Percentiles rank a stretch among this genome's conserved stretches.
phyloP scores from a whole-genome alignment of 2,113 vertebrate genomes.

The Toxotes jaculatrix region DNA sequence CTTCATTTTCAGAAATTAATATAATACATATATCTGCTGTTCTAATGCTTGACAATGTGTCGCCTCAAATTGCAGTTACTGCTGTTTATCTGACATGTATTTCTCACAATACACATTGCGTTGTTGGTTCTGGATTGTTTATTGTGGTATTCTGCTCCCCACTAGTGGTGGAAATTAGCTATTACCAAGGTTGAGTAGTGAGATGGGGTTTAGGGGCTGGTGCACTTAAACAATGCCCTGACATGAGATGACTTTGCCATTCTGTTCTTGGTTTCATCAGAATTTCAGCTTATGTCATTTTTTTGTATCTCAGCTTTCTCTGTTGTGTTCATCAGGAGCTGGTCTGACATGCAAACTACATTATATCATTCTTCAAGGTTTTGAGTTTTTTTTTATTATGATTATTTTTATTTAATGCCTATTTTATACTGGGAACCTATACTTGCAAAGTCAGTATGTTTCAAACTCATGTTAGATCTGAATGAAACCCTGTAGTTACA shows the following conservation, averaged over 20 bases:
- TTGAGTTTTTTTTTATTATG: background rate
- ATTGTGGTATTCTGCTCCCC: conserved; percentile 45
- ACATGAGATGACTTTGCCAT: background rate
- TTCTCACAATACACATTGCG: background rate
- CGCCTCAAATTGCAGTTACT: background rate
- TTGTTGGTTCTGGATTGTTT: background rate
- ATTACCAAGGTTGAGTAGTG: background rate
- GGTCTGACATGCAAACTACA: background rate
- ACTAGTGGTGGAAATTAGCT: conserved; percentile 23
- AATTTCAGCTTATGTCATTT: background rate
- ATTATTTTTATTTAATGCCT: background rate
- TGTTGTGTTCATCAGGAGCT: background rate
- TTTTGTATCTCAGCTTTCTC: background rate
- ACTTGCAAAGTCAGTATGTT: background rate
- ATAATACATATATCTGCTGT: background rate
- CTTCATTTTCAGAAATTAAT: background rate
- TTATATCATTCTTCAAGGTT: background rate
- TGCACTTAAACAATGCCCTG: background rate
- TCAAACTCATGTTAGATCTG: background rate
- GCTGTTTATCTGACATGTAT: background rate
- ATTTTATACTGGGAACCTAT: background rate
- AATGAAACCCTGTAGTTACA: background rate
- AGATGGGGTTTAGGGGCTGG: background rate
- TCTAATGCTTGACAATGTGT: background rate
- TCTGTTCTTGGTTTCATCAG: background rate